Evolutionary conservation across 2,888 invertebrate genomes (phyloP).

Genomic region (Xylota sylvarum): DNA sequence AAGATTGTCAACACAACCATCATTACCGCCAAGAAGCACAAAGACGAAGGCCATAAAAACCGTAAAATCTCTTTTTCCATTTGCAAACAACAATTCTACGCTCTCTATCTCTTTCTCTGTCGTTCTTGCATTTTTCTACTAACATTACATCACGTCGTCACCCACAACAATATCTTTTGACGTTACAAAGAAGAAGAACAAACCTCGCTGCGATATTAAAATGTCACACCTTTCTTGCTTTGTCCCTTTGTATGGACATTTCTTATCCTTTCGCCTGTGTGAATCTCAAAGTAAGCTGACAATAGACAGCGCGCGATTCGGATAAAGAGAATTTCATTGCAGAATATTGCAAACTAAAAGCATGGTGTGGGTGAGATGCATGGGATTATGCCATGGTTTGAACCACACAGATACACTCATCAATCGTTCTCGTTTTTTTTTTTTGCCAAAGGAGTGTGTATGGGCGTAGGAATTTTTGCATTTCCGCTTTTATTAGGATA

Average conservation of each 20-base stretch:
- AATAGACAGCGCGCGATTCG: conserved; percentile 38
- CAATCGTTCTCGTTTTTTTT: conserved; percentile 16
- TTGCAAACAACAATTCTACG: conserved; percentile 44
- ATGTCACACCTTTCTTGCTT: conserved; percentile 65
- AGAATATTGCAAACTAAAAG: conserved; percentile 17
- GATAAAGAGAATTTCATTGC: conserved; percentile 52
- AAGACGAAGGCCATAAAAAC: conserved; percentile 30
- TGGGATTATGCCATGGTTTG: conserved; percentile 1
- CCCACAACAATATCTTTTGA: conserved; percentile 61
- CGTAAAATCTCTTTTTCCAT: conserved; percentile 14
- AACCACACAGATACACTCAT: conserved; percentile 25
- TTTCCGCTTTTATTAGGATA: neutral
- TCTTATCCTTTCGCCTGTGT: conserved; percentile 48
- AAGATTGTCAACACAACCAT: conserved; percentile 16
- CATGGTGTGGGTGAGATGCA: conserved; percentile 1
- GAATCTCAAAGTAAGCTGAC: conserved; percentile 56
- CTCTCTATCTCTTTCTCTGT: conserved; percentile 11
- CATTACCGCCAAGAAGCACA: neutral
- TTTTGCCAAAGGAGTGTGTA: neutral
- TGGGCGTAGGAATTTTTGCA: neutral
- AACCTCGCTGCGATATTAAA: conserved; percentile 65
- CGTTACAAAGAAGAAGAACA: conserved; percentile 48
- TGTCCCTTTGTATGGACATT: conserved; percentile 56
- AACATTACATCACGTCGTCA: conserved; percentile 50
- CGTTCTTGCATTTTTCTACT: neutral